Evolutionary conservation across 2,797 vertebrate species (phyloP), one percentile per base, ranked within the genome.

Genomic region (Lagocephalus sceleratus): DNA sequence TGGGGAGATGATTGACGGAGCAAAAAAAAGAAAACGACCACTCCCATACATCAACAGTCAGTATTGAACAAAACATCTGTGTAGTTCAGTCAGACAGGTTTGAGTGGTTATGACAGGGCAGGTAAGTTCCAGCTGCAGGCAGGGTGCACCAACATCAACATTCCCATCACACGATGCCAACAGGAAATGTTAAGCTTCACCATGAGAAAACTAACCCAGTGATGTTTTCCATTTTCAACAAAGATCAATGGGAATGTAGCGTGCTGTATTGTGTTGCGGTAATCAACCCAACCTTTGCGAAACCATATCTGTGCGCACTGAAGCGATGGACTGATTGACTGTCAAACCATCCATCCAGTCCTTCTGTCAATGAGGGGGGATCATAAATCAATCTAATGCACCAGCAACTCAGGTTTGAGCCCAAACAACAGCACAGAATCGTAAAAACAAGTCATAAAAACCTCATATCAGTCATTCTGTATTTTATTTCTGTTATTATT

Each of bases 401-500:
- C 26, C 26, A 1, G 26, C 11, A 29, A 11, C 3, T 7, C 26
- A 9, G 26, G 9, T 11, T 7, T 29, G 26, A 29, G 11, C 26
- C 3, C 8, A 14, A 35, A 35, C 12, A 35, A 35, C 6, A 29
- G 12, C 32, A 35, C 32, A 14, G 32, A 10, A 35, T 35, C 32
- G 14, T 14, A 35, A 2, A 4, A n/a, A n/a, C n/a, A n/a, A 14
- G 8, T 35, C 32, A 14, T 35, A 14, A 10, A 14, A 35, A 12
- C 32, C 32, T 35, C 12, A 35, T 14, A 47, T 43, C 5, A 16
- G 22, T 47, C 5, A 50, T 54, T 44, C 6, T 15, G 6, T 15
- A 39, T 22, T 14, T 38, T 51, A 26, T 40, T 3, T 41, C 25
- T 41, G 19, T 25, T 55, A 46, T 44, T 51, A 12, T 45, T 32